Evolutionary conservation across 2,113 vertebrate genomes (phyloP).

Genomic region (Burhinus bistriatus): DNA sequence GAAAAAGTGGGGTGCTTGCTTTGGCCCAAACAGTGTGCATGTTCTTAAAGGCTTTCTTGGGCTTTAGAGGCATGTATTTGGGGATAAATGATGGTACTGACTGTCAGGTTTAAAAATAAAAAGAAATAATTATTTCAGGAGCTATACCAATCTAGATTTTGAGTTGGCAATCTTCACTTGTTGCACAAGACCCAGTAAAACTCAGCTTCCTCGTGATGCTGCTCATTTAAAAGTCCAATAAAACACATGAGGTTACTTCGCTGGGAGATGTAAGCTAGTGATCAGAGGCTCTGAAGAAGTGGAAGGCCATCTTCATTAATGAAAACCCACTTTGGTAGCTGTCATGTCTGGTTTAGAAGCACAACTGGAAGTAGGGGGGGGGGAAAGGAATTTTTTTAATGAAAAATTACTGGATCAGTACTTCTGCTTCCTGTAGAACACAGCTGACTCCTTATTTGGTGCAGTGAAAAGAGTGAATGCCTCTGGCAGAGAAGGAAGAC

Average conservation of each 20-base stretch:
- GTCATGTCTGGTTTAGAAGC: neutral
- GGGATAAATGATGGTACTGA: neutral
- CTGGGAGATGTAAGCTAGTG: neutral
- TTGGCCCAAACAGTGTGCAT: rapidly evolving
- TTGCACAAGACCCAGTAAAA: neutral
- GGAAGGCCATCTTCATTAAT: neutral
- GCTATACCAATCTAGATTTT: neutral
- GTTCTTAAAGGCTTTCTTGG: neutral
- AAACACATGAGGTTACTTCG: rapidly evolving
- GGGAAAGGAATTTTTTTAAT: neutral
- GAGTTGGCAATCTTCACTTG: neutral
- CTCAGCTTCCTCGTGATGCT: neutral
- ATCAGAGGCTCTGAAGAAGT: neutral
- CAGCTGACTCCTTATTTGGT: neutral
- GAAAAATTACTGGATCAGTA: neutral
- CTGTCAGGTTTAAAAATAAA: neutral
- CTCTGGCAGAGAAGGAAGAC: neutral
- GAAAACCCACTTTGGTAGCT: neutral
- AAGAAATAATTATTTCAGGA: neutral
- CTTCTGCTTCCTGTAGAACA: neutral
- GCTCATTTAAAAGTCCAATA: neutral
- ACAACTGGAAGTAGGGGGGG: neutral
- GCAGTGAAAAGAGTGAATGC: neutral
- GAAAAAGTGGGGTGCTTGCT: neutral
- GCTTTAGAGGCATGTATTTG: neutral